A percentile compares a stretch with the other conserved stretches of the same genome.
These are phyloP conservation scores for Mallotus villosus DNA, from an alignment of 2,797 vertebrate genomes.

Conservation along the genomic window DNA sequence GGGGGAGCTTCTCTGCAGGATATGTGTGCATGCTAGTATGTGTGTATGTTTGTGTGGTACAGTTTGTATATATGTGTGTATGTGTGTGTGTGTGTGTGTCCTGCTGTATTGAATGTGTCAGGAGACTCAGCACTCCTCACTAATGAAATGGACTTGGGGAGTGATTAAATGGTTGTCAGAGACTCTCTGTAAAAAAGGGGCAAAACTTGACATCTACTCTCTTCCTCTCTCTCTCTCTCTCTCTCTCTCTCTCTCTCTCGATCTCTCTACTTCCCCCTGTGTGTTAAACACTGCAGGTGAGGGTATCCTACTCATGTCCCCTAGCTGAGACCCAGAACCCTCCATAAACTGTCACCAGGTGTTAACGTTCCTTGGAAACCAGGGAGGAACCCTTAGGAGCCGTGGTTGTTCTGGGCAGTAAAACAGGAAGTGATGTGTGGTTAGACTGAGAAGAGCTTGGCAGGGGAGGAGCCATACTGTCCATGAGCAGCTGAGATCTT, in stretches of 20 bases:
- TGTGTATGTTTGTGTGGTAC: background rate
- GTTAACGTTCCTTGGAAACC: too few relatives aligned
- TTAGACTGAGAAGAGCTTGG: background rate
- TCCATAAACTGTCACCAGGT: too few relatives aligned
- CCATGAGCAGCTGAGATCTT: too few relatives aligned
- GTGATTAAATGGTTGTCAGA: slow-evolving; percentile 38
- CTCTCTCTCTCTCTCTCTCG: background rate
- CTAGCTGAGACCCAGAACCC: too few relatives aligned
- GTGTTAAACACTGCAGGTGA: too few relatives aligned
- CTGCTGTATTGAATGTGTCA: slow-evolving; percentile 20
- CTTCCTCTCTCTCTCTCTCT: background rate
- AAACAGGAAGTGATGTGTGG: too few relatives aligned
- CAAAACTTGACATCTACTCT: slow-evolving; percentile 8
- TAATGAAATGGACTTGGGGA: slow-evolving; percentile 42
- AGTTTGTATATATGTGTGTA: background rate
- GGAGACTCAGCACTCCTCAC: slow-evolving; percentile 14
- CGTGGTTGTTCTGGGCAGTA: too few relatives aligned
- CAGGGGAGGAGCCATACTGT: background rate
- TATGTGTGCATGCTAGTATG: slow-evolving; percentile 6
- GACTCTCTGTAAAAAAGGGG: slow-evolving; percentile 8
- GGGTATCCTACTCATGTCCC: too few relatives aligned
- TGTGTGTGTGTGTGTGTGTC: background rate
- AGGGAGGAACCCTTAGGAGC: too few relatives aligned
- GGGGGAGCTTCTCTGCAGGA: background rate
- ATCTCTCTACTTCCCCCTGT: too few relatives aligned